These are phyloP conservation scores for Cephalopachus bancanus DNA, from an alignment of 2,797 vertebrate genomes.

Conservation along the genomic window DNA sequence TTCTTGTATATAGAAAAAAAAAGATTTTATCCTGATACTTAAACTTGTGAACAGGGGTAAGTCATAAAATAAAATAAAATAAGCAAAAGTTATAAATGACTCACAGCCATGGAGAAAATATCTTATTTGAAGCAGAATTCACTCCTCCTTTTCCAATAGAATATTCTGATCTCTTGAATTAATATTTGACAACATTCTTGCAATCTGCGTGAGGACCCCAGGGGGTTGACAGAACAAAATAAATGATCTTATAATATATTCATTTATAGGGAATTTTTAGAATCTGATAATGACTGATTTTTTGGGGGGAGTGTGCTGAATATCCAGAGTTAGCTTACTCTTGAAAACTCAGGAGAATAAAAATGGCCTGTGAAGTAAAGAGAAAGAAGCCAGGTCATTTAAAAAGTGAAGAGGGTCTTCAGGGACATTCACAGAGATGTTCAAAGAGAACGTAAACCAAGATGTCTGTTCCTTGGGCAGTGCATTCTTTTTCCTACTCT, in stretches of 20 bases:
- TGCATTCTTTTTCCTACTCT: not conserved
- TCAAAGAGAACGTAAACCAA: not conserved
- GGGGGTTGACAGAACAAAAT: not conserved
- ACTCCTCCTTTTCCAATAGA: too few relatives aligned
- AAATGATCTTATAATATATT: not conserved
- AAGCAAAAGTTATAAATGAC: too few relatives aligned
- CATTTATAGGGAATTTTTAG: not conserved
- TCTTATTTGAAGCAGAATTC: too few relatives aligned
- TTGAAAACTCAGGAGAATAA: not conserved
- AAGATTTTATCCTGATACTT: too few relatives aligned
- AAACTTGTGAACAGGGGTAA: too few relatives aligned
- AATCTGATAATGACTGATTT: not conserved
- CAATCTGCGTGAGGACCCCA: too few relatives aligned
- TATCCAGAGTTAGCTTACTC: not conserved
- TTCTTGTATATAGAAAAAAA: too few relatives aligned
- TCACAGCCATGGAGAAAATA: too few relatives aligned
- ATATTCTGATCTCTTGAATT: too few relatives aligned
- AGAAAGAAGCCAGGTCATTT: not conserved
- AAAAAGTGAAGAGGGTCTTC: not conserved
- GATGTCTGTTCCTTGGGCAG: not conserved
- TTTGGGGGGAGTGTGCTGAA: not conserved
- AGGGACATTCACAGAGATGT: not conserved
- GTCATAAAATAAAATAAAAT: too few relatives aligned
- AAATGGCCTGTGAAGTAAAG: not conserved
- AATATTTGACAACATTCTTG: not conserved